These are phyloP conservation scores for Hedychridium roseum DNA, from an alignment of 2,888 invertebrate genomes.

Conservation along the genomic window DNA sequence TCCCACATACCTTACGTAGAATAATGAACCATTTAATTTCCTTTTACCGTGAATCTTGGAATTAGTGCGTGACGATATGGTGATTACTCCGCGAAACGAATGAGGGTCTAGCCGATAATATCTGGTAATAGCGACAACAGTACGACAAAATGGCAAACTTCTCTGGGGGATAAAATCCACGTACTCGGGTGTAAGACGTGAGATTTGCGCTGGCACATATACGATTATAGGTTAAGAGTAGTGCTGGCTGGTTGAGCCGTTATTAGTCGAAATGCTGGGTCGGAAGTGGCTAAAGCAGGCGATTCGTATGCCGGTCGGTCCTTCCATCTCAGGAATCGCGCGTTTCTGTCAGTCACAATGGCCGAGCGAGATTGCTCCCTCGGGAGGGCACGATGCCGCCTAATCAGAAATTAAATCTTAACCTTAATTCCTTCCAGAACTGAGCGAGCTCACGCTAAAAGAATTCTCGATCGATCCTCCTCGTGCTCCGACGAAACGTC, in stretches of 20 bases:
- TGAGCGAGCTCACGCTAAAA: conserved; percentile 26
- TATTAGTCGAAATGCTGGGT: conserved; percentile 49
- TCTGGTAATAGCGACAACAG: too few species aligned
- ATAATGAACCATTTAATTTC: too few species aligned
- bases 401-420: conserved; percentile 63
- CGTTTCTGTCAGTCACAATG: conserved; percentile 62
- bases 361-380: conserved; percentile 54
- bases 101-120: too few species aligned
- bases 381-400: conserved; percentile 45
- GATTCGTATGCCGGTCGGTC: conserved; percentile 60
- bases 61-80: too few species aligned
- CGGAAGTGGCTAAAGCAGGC: conserved; percentile 52
- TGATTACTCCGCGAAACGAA: too few species aligned
- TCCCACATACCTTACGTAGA: too few species aligned
- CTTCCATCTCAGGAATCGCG: conserved; percentile 59
- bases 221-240: conserved; percentile 26
- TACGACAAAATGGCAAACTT: too few species aligned
- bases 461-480: conserved; percentile 30
- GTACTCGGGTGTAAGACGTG: conserved; percentile 20
- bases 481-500: neutral
- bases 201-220: conserved; percentile 26
- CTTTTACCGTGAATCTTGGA: too few species aligned
- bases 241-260: conserved; percentile 35
- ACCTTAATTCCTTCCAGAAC: conserved; percentile 50
- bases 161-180: too few species aligned